Evolutionary conservation across 2,888 invertebrate species (phyloP).

Genomic region (Drosophila neoperkinsi): DNA sequence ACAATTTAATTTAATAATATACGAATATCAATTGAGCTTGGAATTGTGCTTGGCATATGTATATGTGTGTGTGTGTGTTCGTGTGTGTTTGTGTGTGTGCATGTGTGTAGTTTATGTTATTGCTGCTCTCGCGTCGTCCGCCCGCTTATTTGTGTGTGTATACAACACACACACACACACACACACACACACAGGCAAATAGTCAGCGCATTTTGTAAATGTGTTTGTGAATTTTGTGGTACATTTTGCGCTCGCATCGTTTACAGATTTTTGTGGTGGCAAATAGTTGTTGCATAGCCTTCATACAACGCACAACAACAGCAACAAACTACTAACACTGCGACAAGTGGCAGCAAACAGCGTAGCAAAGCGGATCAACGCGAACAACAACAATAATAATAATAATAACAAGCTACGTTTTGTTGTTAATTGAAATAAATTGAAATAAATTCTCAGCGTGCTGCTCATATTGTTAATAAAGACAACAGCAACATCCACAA

Average conservation of each 20-base stretch:
- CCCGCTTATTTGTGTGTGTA: constrained; percentile 61
- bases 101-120: constrained; percentile 35
- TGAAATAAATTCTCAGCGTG: constrained; percentile 82
- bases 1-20: constrained; percentile 57
- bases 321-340: constrained; percentile 64
- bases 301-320: constrained; percentile 76
- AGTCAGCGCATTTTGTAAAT: constrained; percentile 21
- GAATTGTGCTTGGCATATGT: constrained; percentile 36
- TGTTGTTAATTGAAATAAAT: constrained; percentile 84
- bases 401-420: constrained; percentile 40
- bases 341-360: constrained; percentile 64
- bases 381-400: constrained; percentile 25
- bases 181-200: constrained; percentile 18
- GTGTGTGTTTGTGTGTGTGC: constrained; percentile 8
- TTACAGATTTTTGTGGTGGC: constrained; percentile 77
- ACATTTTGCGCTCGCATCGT: constrained; percentile 71
- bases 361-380: constrained; percentile 23
- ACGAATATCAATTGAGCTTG: constrained; percentile 64
- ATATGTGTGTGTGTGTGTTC: constrained; percentile 9
- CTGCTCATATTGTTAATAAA: constrained; percentile 83
- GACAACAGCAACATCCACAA: constrained; percentile 40
- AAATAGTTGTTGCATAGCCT: constrained; percentile 83
- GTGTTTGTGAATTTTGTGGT: constrained; percentile 63
- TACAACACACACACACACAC: constrained; percentile 9
- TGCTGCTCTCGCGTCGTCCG: constrained; percentile 59